phyloP scores from a whole-genome alignment of 2,797 vertebrate species.

The Chloroceryle inda region DNA sequence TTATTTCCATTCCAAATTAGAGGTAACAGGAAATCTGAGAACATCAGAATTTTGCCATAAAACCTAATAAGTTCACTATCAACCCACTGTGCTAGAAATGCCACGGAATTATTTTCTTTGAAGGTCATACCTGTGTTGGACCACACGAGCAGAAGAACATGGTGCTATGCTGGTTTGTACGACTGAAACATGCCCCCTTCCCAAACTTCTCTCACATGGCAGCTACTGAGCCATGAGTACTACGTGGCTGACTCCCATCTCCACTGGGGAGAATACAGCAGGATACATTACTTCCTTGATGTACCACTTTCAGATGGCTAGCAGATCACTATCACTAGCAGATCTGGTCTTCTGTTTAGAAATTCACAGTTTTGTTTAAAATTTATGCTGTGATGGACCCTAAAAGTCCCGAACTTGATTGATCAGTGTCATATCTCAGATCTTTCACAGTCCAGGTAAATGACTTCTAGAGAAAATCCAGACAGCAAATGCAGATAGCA shows the following conservation, averaged over 20 bases:
- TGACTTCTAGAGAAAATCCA: background rate
- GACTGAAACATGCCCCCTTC: background rate
- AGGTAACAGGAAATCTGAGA: background rate
- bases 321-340: too few species aligned
- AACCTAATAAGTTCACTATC: background rate
- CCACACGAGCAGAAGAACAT: background rate
- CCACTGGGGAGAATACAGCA: background rate
- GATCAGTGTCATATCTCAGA: rapidly evolving
- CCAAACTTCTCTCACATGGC: background rate
- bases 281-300: background rate
- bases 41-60: background rate
- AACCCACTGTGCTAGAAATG: background rate
- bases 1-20: background rate
- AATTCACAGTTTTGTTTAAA: background rate
- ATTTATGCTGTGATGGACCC: rapidly evolving
- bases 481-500: background rate
- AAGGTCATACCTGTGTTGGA: background rate
- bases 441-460: background rate
- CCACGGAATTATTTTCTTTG: background rate
- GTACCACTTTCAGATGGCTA: background rate
- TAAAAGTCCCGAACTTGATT: background rate
- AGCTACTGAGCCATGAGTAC: background rate
- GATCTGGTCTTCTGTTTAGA: too few species aligned
- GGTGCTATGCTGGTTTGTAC: background rate
- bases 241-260: background rate